Evolutionary conservation across 2,888 invertebrate species (phyloP).

Genomic region (Atherix ibis): DNA sequence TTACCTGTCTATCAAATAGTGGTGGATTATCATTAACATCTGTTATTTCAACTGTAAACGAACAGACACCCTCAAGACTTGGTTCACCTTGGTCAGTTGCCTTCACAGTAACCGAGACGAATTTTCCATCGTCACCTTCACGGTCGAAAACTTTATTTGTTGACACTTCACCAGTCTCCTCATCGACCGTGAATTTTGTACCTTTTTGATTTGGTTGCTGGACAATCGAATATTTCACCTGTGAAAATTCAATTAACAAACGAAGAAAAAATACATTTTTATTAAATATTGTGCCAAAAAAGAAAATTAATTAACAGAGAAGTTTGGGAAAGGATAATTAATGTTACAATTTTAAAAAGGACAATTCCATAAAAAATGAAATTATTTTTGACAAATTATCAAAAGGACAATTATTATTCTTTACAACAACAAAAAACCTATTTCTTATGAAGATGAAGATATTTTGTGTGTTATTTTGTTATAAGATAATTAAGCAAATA

Average conservation of each 20-base stretch:
- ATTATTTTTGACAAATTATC: too few relatives aligned
- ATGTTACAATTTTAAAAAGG: too few relatives aligned
- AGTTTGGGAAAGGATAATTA: too few relatives aligned
- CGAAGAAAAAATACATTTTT: neutral
- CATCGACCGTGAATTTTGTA: conserved; percentile 88
- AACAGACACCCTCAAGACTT: conserved; percentile 92
- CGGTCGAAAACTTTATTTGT: conserved; percentile 94
- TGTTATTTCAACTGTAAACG: conserved; percentile 93
- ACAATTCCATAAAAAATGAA: too few relatives aligned
- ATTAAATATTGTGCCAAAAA: neutral
- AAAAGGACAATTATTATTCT: too few relatives aligned
- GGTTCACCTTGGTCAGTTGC: conserved; percentile 99
- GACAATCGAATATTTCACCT: conserved; percentile 88
- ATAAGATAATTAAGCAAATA: too few relatives aligned
- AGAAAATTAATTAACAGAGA: too few relatives aligned
- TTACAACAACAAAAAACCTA: too few relatives aligned
- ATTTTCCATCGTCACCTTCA: conserved; percentile 92
- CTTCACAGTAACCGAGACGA: conserved; percentile 91
- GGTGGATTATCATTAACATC: conserved; percentile 97
- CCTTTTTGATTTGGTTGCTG: conserved; percentile 91
- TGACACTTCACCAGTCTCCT: conserved; percentile 86
- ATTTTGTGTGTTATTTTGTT: too few relatives aligned
- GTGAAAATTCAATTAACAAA: conserved; percentile 8
- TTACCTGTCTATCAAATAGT: conserved; percentile 83
- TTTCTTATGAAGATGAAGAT: too few relatives aligned